Evolutionary conservation across 2,797 vertebrate genomes (phyloP), one percentile per base, ranked within the genome.

Genomic region (Oceanodroma leucorhoa): DNA sequence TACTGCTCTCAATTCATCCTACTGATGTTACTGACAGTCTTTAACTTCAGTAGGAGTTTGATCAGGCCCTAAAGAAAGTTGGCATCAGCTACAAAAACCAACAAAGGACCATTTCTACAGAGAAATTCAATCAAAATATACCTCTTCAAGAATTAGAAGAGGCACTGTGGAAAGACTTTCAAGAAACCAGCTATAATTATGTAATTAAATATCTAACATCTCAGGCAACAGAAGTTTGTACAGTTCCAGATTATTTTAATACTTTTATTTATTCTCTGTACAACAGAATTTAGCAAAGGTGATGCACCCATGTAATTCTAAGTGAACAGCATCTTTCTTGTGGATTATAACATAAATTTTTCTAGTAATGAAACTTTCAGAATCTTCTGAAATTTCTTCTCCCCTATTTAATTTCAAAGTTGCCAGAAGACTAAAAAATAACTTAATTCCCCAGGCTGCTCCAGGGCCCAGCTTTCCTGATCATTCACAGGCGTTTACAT

Each of bases 191-290:
- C 22, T 79, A 77, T 64, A 66, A 84, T 58, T 34, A 81, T n/a
- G 20, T 54, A 70, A 55, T 79, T 83, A 88, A 79, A 70, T 46
- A 53, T 34, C 46, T 67, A 83, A 73, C 21, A 62, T 82, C 43
- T 78, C 53, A 94, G 75, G 48, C 22, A 75, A 53, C 26, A 87
- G 48, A 72, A 32, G 18, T 78, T 89, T 87, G 62, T 60, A 34
- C 14, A 78, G 54, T 76, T 71, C 16, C 67, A 65, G 48, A 38
- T 93, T 80, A 67, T 89, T 95, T 96, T 79, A 50, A 62, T 51
- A 89, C 19, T 93, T 96, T 96, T 94, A 87, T 91, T 91, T 90
- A 77, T 88, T 88, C 66, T 95, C 75, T 71, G 48, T 79, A 64
- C 57, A 93, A 69, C 10, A 29, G 62, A 90, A 86, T 45, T 91